These are phyloP conservation scores for Zaprionus taronus DNA, from an alignment of 1,140 invertebrate species.

Conservation along the genomic window DNA sequence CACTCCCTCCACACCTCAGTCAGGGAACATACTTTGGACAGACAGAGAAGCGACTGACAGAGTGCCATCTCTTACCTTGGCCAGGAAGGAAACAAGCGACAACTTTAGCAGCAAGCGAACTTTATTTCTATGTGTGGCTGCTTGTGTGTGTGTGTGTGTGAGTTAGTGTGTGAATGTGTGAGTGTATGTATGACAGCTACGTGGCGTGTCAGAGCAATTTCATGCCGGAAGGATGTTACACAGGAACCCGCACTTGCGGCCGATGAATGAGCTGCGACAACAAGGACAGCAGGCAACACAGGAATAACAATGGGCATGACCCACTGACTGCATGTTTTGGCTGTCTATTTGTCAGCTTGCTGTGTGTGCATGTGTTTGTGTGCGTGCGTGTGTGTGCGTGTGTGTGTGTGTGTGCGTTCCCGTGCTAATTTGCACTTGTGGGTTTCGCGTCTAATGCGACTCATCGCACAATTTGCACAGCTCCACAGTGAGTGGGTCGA, in stretches of 20 bases:
- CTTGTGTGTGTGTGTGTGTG: not conserved
- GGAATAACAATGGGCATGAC: conserved; percentile 33
- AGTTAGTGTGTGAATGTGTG: not conserved
- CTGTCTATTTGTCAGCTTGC: conserved; percentile 13
- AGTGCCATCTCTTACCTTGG: conserved; percentile 27
- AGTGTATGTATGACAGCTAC: conserved; percentile 10
- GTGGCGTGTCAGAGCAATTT: conserved; percentile 57
- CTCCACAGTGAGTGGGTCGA: conserved; percentile 23
- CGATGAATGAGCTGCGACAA: conserved; percentile 44
- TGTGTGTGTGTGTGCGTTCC: not conserved
- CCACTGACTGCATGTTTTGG: conserved; percentile 32
- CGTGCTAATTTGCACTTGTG: conserved; percentile 60
- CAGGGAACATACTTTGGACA: no score
- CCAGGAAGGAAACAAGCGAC: not conserved
- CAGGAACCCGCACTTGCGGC: conserved; percentile 63
- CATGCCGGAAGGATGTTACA: conserved; percentile 65
- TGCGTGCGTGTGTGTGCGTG: not conserved
- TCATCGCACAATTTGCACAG: conserved; percentile 52
- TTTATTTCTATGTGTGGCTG: not conserved
- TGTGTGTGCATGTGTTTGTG: not conserved
- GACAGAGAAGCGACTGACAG: not conserved
- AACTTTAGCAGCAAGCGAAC: not conserved
- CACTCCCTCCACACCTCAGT: not conserved
- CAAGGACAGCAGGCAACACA: conserved; percentile 21
- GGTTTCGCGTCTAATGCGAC: conserved; percentile 30